Conservation (phyloP, 2,797 vertebrate genomes). For the Gadopsis bispinosus region DNA sequence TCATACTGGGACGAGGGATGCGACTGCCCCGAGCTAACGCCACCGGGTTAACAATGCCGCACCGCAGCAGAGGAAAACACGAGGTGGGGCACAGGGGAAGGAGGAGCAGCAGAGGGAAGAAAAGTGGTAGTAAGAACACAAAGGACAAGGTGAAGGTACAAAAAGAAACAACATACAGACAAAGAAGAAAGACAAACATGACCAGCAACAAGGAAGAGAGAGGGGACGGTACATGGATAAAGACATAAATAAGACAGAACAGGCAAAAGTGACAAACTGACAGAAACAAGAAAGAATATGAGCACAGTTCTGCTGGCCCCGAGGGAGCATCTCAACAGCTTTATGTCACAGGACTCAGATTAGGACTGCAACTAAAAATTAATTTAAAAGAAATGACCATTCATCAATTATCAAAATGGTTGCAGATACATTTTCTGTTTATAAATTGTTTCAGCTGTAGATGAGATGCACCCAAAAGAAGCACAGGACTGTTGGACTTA, state of each 20-base stretch:
- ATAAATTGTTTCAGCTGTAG: neutral
- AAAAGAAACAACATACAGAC: conserved; percentile 58
- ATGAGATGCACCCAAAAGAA: conserved; percentile 54
- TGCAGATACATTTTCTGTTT: neutral
- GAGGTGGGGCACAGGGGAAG: conserved; percentile 6
- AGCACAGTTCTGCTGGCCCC: conserved; percentile 26
- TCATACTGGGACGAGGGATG: conserved; percentile 98
- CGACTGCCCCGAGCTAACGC: conserved; percentile 96
- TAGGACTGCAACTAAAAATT: neutral
- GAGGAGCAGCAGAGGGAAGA: conserved; percentile 73
- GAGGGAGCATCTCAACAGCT: conserved; percentile 50
- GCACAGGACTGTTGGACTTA: conserved; percentile 32
- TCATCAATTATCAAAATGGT: neutral
- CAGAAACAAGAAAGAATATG: conserved; percentile 35
- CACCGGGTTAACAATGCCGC: conserved; percentile 52
- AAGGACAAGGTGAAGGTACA: conserved; percentile 46
- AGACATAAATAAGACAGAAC: conserved; percentile 61
- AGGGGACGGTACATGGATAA: conserved; percentile 33
- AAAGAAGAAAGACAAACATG: conserved; percentile 70
- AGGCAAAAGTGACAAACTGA: conserved; percentile 55
- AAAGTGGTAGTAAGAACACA: conserved; percentile 65
- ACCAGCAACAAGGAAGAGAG: conserved; percentile 59
- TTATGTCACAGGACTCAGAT: neutral
- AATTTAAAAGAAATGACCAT: neutral
- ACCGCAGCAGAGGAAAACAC: conserved; percentile 28